Percentiles rank a stretch among this genome's conserved stretches.
Conservation (phyloP, 2,888 invertebrate species). For the Prostheceraeus crozeri region DNA sequence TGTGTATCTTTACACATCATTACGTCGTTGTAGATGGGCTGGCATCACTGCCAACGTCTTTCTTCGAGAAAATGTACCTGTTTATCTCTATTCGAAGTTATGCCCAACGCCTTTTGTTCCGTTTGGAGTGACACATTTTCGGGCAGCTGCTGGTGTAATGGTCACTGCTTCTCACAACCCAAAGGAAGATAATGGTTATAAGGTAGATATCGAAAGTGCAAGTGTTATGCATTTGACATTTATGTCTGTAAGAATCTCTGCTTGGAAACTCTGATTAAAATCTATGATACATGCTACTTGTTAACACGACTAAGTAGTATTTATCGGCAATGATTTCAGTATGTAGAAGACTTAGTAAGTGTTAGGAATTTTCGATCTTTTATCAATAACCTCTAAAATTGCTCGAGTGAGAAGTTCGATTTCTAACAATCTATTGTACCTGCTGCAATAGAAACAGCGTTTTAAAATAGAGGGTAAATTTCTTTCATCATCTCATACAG, state of each 20-base stretch:
- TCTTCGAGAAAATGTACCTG: constrained; percentile 58
- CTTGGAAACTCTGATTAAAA: background rate
- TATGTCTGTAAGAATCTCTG: background rate
- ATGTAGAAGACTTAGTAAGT: too few relatives aligned
- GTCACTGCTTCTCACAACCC: constrained; percentile 92
- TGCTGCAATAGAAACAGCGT: too few relatives aligned
- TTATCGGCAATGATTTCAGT: too few relatives aligned
- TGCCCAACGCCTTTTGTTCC: constrained; percentile 90
- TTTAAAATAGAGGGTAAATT: too few relatives aligned
- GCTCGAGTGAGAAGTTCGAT: too few relatives aligned
- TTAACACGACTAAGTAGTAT: constrained; percentile 25
- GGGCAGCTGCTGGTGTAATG: constrained; percentile 78
- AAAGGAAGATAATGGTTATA: constrained; percentile 90
- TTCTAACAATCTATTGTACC: too few relatives aligned
- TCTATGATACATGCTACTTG: background rate
- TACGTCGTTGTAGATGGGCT: constrained; percentile 48
- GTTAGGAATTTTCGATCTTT: too few relatives aligned
- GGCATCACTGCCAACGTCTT: constrained; percentile 40
- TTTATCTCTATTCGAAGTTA: constrained; percentile 70
- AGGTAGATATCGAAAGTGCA: too few relatives aligned
- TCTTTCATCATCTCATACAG: too few relatives aligned
- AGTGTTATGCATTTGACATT: background rate
- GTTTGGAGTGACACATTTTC: constrained; percentile 68
- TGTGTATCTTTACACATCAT: too few relatives aligned
- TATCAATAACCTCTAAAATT: too few relatives aligned